Evolutionary conservation across 2,797 vertebrate genomes (phyloP).

Genomic region (Agapornis canus): DNA sequence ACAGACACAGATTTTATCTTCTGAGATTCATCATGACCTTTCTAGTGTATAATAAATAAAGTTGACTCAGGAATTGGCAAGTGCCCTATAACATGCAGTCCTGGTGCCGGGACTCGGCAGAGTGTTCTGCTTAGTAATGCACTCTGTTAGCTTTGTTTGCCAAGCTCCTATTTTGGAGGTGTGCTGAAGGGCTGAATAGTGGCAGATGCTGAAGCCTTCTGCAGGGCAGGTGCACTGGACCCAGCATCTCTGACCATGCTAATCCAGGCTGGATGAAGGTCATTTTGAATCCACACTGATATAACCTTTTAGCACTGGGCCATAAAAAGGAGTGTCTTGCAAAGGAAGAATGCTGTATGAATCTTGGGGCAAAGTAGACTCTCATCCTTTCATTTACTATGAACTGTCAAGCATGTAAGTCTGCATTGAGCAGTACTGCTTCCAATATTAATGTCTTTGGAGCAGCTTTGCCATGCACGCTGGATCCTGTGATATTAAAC

Average conservation of each 20-base stretch:
- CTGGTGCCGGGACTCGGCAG: constrained; percentile 57
- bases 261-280: neutral
- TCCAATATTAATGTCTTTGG: neutral
- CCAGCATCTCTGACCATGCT: neutral
- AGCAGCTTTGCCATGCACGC: neutral
- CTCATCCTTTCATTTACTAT: neutral
- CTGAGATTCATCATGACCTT: constrained; percentile 63
- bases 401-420: neutral
- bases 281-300: neutral
- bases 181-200: constrained; percentile 9
- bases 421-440: neutral
- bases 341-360: neutral
- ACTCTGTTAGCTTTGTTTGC: constrained; percentile 31
- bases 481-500: constrained; percentile 21
- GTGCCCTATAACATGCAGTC: constrained; percentile 63
- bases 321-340: neutral
- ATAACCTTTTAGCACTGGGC: neutral
- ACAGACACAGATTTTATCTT: constrained; percentile 73
- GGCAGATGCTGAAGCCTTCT: constrained; percentile 37
- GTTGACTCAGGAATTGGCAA: constrained; percentile 70
- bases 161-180: constrained; percentile 54
- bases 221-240: constrained; percentile 22
- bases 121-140: constrained; percentile 70
- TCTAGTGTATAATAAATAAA: constrained; percentile 60
- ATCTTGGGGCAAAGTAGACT: neutral